phyloP scores from a whole-genome alignment of 2,888 invertebrate genomes.

The Drosophila kambysellisi region DNA sequence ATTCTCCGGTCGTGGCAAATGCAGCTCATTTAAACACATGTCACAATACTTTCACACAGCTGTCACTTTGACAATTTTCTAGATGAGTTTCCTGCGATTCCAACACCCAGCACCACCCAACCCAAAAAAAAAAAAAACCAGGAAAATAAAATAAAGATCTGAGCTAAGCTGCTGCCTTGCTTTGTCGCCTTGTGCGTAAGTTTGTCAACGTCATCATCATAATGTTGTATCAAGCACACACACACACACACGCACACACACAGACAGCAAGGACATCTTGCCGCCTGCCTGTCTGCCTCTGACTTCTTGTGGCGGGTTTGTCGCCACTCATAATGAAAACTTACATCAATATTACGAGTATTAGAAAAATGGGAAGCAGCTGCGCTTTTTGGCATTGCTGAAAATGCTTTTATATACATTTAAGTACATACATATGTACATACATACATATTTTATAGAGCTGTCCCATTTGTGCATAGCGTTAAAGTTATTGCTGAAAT shows the following conservation, averaged over 20 bases:
- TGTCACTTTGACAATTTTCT: slow-evolving; percentile 82
- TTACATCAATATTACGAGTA: slow-evolving; percentile 71
- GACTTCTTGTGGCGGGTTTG: slow-evolving; percentile 32
- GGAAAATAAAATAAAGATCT: slow-evolving; percentile 39
- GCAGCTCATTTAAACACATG: slow-evolving; percentile 82
- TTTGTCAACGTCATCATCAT: slow-evolving; percentile 78
- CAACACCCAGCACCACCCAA: slow-evolving; percentile 7
- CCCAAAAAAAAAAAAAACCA: slow-evolving; percentile 14
- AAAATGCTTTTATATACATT: slow-evolving; percentile 5
- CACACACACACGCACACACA: slow-evolving; percentile 19
- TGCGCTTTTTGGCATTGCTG: slow-evolving; percentile 46
- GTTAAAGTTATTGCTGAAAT: slow-evolving; percentile 25
- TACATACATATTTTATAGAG: not conserved
- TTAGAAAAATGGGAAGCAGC: slow-evolving; percentile 72
- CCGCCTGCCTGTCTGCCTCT: slow-evolving; percentile 11
- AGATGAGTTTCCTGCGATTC: slow-evolving; percentile 79
- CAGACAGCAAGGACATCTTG: slow-evolving; percentile 6
- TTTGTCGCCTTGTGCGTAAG: slow-evolving; percentile 62
- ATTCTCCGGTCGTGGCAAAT: slow-evolving; percentile 54
- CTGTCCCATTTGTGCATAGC: slow-evolving; percentile 33
- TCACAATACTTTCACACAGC: slow-evolving; percentile 81
- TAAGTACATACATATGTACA: not conserved
- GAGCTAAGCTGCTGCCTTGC: slow-evolving; percentile 59
- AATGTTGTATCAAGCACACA: slow-evolving; percentile 45
- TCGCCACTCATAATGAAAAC: slow-evolving; percentile 73